phyloP scores from a whole-genome alignment of 2,888 invertebrate species.

The Agonopterix alstromeriana region DNA sequence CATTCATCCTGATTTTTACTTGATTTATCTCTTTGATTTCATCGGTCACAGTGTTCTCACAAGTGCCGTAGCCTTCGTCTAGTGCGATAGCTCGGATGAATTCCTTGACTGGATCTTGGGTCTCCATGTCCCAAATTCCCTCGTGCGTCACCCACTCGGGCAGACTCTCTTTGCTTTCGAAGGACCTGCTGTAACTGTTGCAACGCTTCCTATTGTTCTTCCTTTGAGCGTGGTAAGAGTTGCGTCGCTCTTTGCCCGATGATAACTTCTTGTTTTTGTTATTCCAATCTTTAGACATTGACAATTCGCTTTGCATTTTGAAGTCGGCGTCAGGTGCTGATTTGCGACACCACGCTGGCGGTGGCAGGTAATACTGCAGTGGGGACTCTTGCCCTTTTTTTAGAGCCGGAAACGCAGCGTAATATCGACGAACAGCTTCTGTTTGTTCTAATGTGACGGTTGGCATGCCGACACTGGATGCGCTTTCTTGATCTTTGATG shows the following conservation, averaged over 20 bases:
- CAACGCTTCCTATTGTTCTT: slow-evolving; percentile 54
- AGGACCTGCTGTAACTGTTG: slow-evolving; percentile 59
- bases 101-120: slow-evolving; percentile 66
- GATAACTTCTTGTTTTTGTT: slow-evolving; percentile 49
- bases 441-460: slow-evolving; percentile 69
- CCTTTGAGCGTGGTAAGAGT: slow-evolving; percentile 57
- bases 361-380: slow-evolving; percentile 60
- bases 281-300: slow-evolving; percentile 54
- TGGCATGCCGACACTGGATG: slow-evolving; percentile 69
- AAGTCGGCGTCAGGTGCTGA: slow-evolving; percentile 34
- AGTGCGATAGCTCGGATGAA: slow-evolving; percentile 64
- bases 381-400: slow-evolving; percentile 70
- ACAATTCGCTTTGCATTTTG: slow-evolving; percentile 63
- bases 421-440: slow-evolving; percentile 85
- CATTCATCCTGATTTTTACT: slow-evolving; percentile 35
- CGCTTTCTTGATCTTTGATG: slow-evolving; percentile 70
- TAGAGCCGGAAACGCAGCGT: slow-evolving; percentile 85
- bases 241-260: slow-evolving; percentile 60
- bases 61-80: slow-evolving; percentile 72
- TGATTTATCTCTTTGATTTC: slow-evolving; percentile 43
- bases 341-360: slow-evolving; percentile 65
- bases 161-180: slow-evolving; percentile 62
- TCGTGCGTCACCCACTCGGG: slow-evolving; percentile 76
- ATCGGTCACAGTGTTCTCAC: slow-evolving; percentile 65
- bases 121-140: slow-evolving; percentile 70